A percentile compares a stretch with the other conserved stretches of the same genome.
Evolutionary conservation across 2,888 invertebrate genomes (phyloP).

Genomic region (Chironomus riparius): DNA sequence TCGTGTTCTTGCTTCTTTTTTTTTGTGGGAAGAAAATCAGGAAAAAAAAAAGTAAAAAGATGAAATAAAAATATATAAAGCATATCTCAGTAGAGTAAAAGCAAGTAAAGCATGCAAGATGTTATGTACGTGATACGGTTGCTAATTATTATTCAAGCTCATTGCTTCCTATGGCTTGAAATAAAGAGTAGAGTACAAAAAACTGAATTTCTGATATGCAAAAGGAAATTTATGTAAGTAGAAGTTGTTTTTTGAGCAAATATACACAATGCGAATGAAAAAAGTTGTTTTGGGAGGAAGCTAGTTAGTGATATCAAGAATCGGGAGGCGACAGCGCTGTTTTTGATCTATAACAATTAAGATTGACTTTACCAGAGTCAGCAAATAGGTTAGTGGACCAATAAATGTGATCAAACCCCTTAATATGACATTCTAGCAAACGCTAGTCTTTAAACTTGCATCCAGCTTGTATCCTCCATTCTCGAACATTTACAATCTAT

Average conservation of each 20-base stretch:
- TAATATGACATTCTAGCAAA: no score
- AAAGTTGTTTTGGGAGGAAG: no score
- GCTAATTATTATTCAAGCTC: conserved; percentile 7
- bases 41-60: not conserved
- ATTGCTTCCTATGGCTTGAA: not conserved
- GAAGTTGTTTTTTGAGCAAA: not conserved
- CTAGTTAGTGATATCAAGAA: no score
- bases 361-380: no score
- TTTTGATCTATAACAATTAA: no score
- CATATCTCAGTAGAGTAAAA: not conserved
- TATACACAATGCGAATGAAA: not conserved
- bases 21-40: not conserved
- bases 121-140: conserved; percentile 4
- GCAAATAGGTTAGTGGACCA: no score
- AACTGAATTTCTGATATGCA: not conserved
- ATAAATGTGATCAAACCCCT: no score
- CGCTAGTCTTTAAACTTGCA: no score
- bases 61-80: not conserved
- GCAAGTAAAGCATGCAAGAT: conserved; percentile 8
- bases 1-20: not conserved
- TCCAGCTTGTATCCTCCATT: no score
- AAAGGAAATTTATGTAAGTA: not conserved
- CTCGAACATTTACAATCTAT: no score
- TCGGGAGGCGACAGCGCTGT: no score
- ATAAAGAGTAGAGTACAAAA: not conserved